Conservation (phyloP, 2,888 invertebrate genomes). For the Pachydiplax longipennis region DNA sequence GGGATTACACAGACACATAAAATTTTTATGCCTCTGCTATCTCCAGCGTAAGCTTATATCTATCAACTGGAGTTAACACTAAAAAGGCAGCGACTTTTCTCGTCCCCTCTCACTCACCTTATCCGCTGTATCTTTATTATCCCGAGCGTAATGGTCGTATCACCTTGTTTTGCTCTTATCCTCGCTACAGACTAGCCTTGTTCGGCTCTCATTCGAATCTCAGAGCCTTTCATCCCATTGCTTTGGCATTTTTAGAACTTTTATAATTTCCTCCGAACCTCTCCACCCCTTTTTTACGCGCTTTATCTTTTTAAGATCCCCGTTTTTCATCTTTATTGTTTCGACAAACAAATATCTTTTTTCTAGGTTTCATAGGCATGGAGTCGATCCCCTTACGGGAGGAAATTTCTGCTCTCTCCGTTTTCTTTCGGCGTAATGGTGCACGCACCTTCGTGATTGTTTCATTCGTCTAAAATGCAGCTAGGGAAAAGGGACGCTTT, state of each 20-base stretch:
- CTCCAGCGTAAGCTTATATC: slow-evolving; percentile 21
- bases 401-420: not conserved
- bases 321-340: not conserved
- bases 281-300: not conserved
- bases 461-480: not conserved
- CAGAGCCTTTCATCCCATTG: not conserved
- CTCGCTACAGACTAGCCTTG: slow-evolving; percentile 6
- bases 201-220: not conserved
- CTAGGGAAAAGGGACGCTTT: not conserved
- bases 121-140: slow-evolving; percentile 35
- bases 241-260: not conserved
- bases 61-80: slow-evolving; percentile 41
- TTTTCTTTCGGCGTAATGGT: not conserved
- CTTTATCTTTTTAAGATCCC: not conserved
- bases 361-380: not conserved
- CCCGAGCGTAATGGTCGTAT: slow-evolving; percentile 30
- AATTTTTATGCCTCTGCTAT: slow-evolving; percentile 14
- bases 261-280: not conserved
- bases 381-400: not conserved
- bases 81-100: slow-evolving; percentile 29
- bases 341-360: not conserved
- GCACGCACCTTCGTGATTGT: not conserved
- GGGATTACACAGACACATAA: slow-evolving; percentile 37
- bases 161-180: slow-evolving; percentile 37
- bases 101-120: not conserved